Evolutionary conservation across 2,113 vertebrate species (phyloP), one percentile per base, ranked within the genome.

Genomic region (Alouatta palliata): DNA sequence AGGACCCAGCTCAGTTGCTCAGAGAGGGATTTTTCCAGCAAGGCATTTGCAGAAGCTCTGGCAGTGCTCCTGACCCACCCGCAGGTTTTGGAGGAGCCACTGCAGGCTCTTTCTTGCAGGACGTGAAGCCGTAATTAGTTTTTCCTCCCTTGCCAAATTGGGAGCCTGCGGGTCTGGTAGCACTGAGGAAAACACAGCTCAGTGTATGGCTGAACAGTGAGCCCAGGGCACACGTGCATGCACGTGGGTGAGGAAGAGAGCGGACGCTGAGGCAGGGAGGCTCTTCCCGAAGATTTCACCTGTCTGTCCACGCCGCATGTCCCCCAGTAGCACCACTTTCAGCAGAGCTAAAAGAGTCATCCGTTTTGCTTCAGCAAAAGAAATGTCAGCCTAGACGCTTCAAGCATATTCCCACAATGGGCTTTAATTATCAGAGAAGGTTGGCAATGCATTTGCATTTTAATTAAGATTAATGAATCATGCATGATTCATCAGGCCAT

Each of bases 381-480:
- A 32, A 95, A 19, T 52, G 82, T 81, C 93, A 73, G 64, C 68
- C 77, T 81, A 61, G 97, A 92, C 97, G 96, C 85, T 89, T 40
- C 37, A 82, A 93, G 83, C 9, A 10, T 43, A 25, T 94, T 97
- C 89, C 79, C 96, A 75, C 86, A 89, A 83, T 8, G 23, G 68
- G 86, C n/a, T 97, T 97, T 97, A 97, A 97, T 97, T 94, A 92
- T 88, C 52, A 14, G 8, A 96, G 97, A 96, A 97, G 47, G 40
- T 83, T 96, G 96, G 87, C 25, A 16, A 93, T 49, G 68, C 82
- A 95, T 97, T 96, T 97, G 97, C 92, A 97, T 98, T 98, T 98
- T 98, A 96, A 98, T 97, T 97, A 94, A 97, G 90, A 94, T 84
- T 30, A 90, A 98, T 96, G 94, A 98, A 97, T 97, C 97, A 97